These are phyloP conservation scores for Eulemur rubriventer DNA, from an alignment of 2,797 vertebrate species.

Conservation along the genomic window DNA sequence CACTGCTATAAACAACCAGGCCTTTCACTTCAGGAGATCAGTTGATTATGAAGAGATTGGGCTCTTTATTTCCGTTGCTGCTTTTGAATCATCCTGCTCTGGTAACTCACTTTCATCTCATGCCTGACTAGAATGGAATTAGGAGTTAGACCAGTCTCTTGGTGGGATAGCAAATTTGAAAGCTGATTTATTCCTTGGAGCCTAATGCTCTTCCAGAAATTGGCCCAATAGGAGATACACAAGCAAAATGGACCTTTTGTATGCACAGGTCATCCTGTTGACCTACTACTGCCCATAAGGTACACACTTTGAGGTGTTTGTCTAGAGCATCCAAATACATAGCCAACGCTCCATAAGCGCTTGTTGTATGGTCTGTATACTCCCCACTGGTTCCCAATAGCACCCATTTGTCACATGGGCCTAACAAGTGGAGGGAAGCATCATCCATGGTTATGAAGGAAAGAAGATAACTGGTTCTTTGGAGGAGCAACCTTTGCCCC, in stretches of 20 bases:
- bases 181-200: background rate
- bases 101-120: slow-evolving; percentile 68
- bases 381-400: background rate
- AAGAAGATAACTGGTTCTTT: slow-evolving; percentile 4
- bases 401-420: background rate
- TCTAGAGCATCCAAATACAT: background rate
- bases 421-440: background rate
- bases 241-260: background rate
- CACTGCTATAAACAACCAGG: slow-evolving; percentile 59
- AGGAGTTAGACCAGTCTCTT: slow-evolving; percentile 31
- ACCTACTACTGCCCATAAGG: background rate
- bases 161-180: background rate
- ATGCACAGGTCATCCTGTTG: background rate
- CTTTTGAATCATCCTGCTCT: slow-evolving; percentile 71
- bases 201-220: background rate
- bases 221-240: background rate
- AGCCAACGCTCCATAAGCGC: background rate
- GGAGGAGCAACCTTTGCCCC: background rate
- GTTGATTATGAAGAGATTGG: slow-evolving; percentile 73
- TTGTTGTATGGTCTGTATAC: background rate
- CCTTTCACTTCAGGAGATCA: slow-evolving; percentile 76
- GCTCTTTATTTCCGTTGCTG: slow-evolving; percentile 74
- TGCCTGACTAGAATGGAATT: slow-evolving; percentile 55
- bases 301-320: slow-evolving; percentile 4
- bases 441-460: background rate